Evolutionary conservation across 2,113 vertebrate species (phyloP).

Genomic region (Hystrix brachyura): DNA sequence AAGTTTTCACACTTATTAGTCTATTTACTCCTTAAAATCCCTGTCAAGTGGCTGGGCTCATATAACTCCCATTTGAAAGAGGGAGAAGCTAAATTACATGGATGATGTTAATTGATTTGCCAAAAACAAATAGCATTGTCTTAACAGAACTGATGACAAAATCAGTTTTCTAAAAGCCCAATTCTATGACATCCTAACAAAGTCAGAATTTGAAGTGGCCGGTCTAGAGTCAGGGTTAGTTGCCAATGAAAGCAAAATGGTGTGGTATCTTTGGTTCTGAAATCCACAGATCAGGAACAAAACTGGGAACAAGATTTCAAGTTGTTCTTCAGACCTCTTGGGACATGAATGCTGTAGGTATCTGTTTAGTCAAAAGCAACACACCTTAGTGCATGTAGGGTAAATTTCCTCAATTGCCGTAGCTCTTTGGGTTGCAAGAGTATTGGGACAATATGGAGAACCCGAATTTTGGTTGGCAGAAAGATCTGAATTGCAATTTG

Average conservation of each 20-base stretch:
- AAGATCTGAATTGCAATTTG: not conserved
- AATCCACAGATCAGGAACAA: not conserved
- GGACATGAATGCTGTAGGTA: not conserved
- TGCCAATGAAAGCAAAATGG: not conserved
- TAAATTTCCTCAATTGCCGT: not conserved
- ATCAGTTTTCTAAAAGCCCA: not conserved
- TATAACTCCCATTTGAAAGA: not conserved
- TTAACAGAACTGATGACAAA: not conserved
- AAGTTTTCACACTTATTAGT: not conserved
- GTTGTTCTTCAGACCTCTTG: not conserved
- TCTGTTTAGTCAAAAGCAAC: not conserved
- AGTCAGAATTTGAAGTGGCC: not conserved
- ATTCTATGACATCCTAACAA: constrained; percentile 4
- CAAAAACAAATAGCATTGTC: constrained; percentile 14
- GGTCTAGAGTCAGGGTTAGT: not conserved
- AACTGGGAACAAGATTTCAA: not conserved
- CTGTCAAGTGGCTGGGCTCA: not conserved
- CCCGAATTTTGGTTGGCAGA: not conserved
- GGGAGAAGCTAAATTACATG: not conserved
- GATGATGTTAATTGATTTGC: not conserved
- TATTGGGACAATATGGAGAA: not conserved
- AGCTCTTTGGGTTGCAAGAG: not conserved
- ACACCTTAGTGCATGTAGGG: not conserved
- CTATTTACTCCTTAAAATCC: not conserved
- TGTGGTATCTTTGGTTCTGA: not conserved